These are phyloP conservation scores for Anadara kagoshimensis DNA, from an alignment of 1,140 invertebrate species.

Conservation along the genomic window DNA sequence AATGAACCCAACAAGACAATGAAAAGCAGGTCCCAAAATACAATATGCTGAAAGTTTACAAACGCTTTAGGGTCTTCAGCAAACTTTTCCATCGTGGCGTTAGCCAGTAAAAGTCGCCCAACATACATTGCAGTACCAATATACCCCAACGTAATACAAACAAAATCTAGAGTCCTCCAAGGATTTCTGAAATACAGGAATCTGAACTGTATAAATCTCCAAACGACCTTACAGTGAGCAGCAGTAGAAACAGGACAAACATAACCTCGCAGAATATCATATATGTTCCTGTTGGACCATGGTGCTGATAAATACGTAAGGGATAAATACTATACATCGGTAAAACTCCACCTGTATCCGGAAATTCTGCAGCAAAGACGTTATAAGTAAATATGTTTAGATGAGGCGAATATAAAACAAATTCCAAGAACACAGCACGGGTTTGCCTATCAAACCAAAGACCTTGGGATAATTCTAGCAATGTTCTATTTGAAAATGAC, in stretches of 20 bases:
- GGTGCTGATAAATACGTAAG: constrained; percentile 61
- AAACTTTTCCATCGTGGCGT: constrained; percentile 39
- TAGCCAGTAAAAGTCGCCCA: constrained; percentile 49
- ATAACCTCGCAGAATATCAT: constrained; percentile 59
- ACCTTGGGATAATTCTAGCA: constrained; percentile 67
- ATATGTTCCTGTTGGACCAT: constrained; percentile 53
- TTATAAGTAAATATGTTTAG: constrained; percentile 57
- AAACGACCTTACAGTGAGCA: constrained; percentile 43
- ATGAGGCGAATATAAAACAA: constrained; percentile 76
- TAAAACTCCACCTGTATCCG: constrained; percentile 72
- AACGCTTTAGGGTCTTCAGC: constrained; percentile 46
- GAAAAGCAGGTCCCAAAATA: constrained; percentile 47
- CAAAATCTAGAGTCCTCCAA: constrained; percentile 72
- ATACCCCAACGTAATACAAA: constrained; percentile 64
- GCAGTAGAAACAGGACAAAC: constrained; percentile 52
- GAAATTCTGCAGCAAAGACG: constrained; percentile 71
- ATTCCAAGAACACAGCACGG: constrained; percentile 76
- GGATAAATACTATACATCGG: constrained; percentile 59
- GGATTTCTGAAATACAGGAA: constrained; percentile 67
- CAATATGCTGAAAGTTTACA: constrained; percentile 58
- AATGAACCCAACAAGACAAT: constrained; percentile 36
- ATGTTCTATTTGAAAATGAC: constrained; percentile 44
- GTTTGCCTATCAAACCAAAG: constrained; percentile 77
- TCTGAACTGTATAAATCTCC: constrained; percentile 50
- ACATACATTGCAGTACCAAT: constrained; percentile 67